These are phyloP conservation scores for Drosophila nigromelanica DNA, from an alignment of 1,140 invertebrate genomes.

Conservation along the genomic window DNA sequence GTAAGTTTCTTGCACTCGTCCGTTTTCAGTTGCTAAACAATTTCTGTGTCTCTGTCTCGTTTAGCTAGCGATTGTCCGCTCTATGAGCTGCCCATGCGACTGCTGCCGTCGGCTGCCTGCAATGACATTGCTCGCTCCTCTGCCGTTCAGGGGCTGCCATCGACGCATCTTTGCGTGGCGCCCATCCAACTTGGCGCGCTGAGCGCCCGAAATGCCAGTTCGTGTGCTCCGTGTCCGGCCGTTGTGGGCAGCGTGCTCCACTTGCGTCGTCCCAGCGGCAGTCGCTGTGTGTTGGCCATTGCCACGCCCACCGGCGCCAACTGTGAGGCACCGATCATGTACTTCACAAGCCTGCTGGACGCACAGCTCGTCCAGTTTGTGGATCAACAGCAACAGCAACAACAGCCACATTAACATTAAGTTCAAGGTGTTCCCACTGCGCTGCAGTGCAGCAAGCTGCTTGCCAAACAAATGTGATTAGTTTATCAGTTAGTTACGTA, in stretches of 20 bases:
- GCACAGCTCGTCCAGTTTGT: slow-evolving; percentile 45
- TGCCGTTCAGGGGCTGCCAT: slow-evolving; percentile 20
- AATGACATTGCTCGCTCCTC: slow-evolving; percentile 24
- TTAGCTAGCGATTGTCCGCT: slow-evolving; percentile 59
- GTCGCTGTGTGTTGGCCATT: slow-evolving; percentile 56
- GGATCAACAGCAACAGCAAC: slow-evolving; percentile 26
- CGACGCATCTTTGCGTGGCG: slow-evolving; percentile 35
- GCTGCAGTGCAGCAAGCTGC: neutral
- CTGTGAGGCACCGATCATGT: slow-evolving; percentile 48
- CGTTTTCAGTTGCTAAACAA: neutral
- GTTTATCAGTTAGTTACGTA: slow-evolving; percentile 6
- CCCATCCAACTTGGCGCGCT: slow-evolving; percentile 15
- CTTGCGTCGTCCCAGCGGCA: slow-evolving; percentile 48
- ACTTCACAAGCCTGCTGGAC: slow-evolving; percentile 54
- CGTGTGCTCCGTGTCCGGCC: slow-evolving; percentile 51
- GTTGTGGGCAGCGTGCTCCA: slow-evolving; percentile 59
- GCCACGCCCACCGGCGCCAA: slow-evolving; percentile 62
- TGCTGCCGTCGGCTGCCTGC: slow-evolving; percentile 53
- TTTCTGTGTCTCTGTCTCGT: too few relatives aligned
- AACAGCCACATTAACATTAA: neutral
- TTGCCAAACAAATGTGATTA: slow-evolving; percentile 16
- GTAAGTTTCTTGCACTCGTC: slow-evolving; percentile 21
- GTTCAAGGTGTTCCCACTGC: too few relatives aligned
- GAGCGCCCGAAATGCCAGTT: slow-evolving; percentile 10
- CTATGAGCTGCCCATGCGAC: slow-evolving; percentile 65